Percentiles rank a stretch among this genome's conserved stretches.
Conservation (phyloP, 1,140 invertebrate genomes). For the Notospermus geniculatus region DNA sequence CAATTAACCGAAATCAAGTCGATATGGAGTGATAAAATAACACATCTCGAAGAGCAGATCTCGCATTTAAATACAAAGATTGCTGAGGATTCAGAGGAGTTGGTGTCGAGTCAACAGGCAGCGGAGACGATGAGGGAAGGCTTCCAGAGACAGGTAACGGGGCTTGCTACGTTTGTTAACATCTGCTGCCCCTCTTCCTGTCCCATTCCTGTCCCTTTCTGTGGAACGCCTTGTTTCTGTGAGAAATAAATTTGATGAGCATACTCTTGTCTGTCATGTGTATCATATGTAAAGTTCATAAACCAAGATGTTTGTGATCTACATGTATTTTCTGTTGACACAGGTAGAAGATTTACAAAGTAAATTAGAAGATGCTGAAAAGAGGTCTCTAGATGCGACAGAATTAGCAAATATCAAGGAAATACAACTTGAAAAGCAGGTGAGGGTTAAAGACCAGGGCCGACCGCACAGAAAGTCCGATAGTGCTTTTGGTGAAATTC, state of each 20-base stretch:
- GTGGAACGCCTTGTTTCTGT: no score
- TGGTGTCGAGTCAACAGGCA: slow-evolving; percentile 29
- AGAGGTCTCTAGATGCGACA: slow-evolving; percentile 37
- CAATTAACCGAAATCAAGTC: slow-evolving; percentile 84
- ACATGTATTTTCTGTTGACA: slow-evolving; percentile 13
- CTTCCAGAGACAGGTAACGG: slow-evolving; percentile 42
- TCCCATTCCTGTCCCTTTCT: no score
- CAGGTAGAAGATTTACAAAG: slow-evolving; percentile 61
- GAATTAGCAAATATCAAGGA: slow-evolving; percentile 37
- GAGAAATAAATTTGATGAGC: no score
- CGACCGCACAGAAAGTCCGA: background rate
- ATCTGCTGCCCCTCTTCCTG: no score
- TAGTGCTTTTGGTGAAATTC: no score
- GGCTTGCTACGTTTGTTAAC: no score
- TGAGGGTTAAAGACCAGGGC: no score
- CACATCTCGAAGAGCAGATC: slow-evolving; percentile 76
- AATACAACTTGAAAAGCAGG: slow-evolving; percentile 38
- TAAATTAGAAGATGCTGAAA: slow-evolving; percentile 69
- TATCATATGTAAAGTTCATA: no score
- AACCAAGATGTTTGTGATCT: no score
- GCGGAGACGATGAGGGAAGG: slow-evolving; percentile 33
- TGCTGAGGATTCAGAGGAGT: slow-evolving; percentile 50
- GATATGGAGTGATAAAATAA: slow-evolving; percentile 84
- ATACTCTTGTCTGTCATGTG: no score
- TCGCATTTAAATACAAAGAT: slow-evolving; percentile 53